Evolutionary conservation across 35 echinoderm and acorn worm species (phyloP).

Genomic region (Diadema setosum): DNA sequence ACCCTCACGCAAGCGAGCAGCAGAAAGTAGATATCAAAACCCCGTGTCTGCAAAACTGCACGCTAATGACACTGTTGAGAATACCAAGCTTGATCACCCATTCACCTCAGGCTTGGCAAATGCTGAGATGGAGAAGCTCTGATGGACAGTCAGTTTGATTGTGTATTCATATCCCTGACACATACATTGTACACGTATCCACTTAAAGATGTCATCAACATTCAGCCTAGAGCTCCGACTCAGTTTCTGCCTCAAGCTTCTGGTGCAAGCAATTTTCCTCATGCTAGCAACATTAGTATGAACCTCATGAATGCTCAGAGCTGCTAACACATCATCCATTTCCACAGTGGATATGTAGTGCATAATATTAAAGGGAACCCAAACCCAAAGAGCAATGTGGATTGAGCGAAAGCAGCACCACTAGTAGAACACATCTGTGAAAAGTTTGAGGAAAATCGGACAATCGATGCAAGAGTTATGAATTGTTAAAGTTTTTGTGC

Average conservation of each 20-base stretch:
- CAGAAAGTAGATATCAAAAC: conserved; percentile 11
- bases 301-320: neutral
- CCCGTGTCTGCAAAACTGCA: neutral
- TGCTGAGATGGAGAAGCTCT: neutral
- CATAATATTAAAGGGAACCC: too few species aligned
- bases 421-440: too few species aligned
- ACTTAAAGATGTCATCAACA: neutral
- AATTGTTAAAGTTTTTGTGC: too few species aligned
- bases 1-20: neutral
- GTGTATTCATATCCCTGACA: neutral
- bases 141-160: neutral
- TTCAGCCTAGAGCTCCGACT: neutral
- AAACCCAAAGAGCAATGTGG: too few species aligned
- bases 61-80: neutral
- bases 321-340: neutral
- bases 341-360: neutral
- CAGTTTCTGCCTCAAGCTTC: neutral
- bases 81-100: neutral
- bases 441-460: too few species aligned
- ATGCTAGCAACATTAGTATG: neutral
- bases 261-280: neutral
- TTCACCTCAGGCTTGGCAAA: neutral
- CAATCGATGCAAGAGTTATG: too few species aligned
- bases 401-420: too few species aligned
- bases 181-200: too few species aligned